Evolutionary conservation across 2,797 vertebrate species (phyloP).

Genomic region (Mastacembelus armatus): DNA sequence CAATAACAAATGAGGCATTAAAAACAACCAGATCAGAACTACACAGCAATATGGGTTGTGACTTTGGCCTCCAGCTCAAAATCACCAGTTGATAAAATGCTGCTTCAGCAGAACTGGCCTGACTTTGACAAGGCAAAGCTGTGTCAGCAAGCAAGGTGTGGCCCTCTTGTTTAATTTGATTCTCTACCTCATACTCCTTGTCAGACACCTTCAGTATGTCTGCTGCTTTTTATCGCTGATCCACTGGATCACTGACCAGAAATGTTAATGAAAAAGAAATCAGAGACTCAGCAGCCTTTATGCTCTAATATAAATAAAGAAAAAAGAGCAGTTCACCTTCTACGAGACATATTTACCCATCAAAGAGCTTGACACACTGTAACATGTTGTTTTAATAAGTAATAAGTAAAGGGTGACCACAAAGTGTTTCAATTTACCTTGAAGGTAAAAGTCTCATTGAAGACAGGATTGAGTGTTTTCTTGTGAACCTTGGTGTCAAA

Average conservation of each 20-base stretch:
- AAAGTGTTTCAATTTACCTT: slow-evolving; percentile 84
- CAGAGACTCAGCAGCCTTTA: slow-evolving; percentile 21
- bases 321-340: slow-evolving; percentile 16
- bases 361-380: slow-evolving; percentile 18
- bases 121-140: slow-evolving; percentile 60
- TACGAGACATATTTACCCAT: slow-evolving; percentile 19
- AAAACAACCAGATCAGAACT: neutral
- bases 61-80: slow-evolving; percentile 34
- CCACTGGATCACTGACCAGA: slow-evolving; percentile 17
- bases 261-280: slow-evolving; percentile 28
- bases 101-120: slow-evolving; percentile 55
- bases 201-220: slow-evolving; percentile 62
- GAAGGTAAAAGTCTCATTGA: slow-evolving; percentile 96
- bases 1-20: neutral
- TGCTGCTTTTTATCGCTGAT: slow-evolving; percentile 53
- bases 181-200: slow-evolving; percentile 63
- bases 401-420: slow-evolving; percentile 4
- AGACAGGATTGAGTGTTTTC: slow-evolving; percentile 96
- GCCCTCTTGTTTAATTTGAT: slow-evolving; percentile 74
- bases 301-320: neutral
- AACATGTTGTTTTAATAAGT: slow-evolving; percentile 47
- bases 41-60: slow-evolving; percentile 12
- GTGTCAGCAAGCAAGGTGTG: slow-evolving; percentile 68
- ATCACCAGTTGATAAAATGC: slow-evolving; percentile 37
- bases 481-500: slow-evolving; percentile 98